phyloP scores from a whole-genome alignment of 2,113 vertebrate genomes.

The Pygoscelis adeliae region DNA sequence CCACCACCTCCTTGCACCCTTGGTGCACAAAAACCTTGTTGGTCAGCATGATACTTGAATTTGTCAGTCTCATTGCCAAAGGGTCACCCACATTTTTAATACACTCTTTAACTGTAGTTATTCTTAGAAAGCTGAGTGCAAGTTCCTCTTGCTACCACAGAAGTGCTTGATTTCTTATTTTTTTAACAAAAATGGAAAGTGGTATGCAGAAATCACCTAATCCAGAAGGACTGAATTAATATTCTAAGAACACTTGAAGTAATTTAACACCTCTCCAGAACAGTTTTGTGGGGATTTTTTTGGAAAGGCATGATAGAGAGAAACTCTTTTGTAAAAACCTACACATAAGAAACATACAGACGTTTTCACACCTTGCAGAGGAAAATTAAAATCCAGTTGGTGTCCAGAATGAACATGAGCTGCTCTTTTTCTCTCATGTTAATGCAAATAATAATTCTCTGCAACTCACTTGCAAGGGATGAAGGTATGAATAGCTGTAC shows the following conservation, averaged over 20 bases:
- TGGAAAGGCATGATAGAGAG: not conserved
- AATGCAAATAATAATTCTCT: not conserved
- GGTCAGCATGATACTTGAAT: not conserved
- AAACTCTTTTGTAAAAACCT: not conserved
- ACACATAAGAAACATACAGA: not conserved
- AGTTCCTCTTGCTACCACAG: not conserved
- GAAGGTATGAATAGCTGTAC: not conserved
- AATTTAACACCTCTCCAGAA: not conserved
- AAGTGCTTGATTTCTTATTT: not conserved
- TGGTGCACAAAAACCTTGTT: not conserved
- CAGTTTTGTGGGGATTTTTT: not conserved
- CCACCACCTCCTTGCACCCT: not conserved
- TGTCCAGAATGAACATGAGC: not conserved
- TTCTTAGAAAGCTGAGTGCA: not conserved
- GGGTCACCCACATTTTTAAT: not conserved
- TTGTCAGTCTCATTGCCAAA: not conserved
- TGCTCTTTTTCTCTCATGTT: not conserved
- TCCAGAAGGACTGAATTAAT: not conserved
- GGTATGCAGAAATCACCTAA: not conserved
- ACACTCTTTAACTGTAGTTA: not conserved
- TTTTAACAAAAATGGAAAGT: not conserved
- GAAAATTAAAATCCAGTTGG: not conserved
- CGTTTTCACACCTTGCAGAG: not conserved
- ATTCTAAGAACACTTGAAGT: not conserved
- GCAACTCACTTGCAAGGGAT: not conserved